Percentiles rank a stretch among this genome's conserved stretches.
Evolutionary conservation across 1,140 invertebrate genomes (phyloP).

Genomic region (Neuroterus valhalla): DNA sequence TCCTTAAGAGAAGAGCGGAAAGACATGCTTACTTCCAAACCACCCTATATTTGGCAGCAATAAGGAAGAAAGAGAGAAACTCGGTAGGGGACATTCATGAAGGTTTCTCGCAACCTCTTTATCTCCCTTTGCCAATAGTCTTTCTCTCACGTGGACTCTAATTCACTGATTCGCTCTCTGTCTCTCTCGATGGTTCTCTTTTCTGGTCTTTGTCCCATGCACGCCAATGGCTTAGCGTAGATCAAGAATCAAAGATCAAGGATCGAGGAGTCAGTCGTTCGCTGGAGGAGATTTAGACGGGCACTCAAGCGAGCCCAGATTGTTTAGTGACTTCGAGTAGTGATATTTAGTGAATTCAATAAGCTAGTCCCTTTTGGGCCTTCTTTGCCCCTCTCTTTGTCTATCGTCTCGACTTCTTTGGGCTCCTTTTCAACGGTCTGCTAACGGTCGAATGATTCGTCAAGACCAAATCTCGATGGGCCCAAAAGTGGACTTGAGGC

Average conservation of each 20-base stretch:
- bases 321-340: slow-evolving; percentile 55
- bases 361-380: slow-evolving; percentile 32
- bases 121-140: slow-evolving; percentile 32
- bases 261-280: slow-evolving; percentile 41
- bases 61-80: slow-evolving; percentile 43
- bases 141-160: slow-evolving; percentile 30
- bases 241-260: slow-evolving; percentile 55
- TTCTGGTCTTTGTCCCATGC: slow-evolving; percentile 40
- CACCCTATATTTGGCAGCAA: background rate
- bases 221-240: slow-evolving; percentile 49
- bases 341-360: slow-evolving; percentile 53
- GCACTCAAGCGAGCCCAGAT: slow-evolving; percentile 51
- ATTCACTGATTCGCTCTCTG: slow-evolving; percentile 23
- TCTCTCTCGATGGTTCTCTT: slow-evolving; percentile 42
- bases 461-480: slow-evolving; percentile 33
- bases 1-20: too few relatives aligned
- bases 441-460: slow-evolving; percentile 34
- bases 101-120: slow-evolving; percentile 50
- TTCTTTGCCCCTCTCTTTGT: slow-evolving; percentile 45
- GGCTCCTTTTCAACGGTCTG: slow-evolving; percentile 26
- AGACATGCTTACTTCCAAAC: background rate
- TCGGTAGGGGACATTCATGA: slow-evolving; percentile 45
- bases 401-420: slow-evolving; percentile 39
- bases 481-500: background rate
- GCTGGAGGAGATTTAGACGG: slow-evolving; percentile 39